These are phyloP conservation scores for Hirundo rustica DNA, from an alignment of 2,797 vertebrate genomes.

Conservation along the genomic window DNA sequence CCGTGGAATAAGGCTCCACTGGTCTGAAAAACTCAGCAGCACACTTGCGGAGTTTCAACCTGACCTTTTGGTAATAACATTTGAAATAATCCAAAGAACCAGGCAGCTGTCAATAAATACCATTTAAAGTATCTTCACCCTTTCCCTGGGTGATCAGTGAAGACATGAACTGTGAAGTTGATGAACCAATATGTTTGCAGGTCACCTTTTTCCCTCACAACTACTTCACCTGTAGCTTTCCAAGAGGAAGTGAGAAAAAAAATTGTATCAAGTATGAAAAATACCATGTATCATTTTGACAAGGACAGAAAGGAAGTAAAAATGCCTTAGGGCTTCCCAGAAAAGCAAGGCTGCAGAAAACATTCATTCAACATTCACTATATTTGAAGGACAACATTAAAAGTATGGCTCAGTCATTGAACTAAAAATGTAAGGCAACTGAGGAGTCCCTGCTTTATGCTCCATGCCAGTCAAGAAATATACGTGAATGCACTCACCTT, in stretches of 20 bases:
- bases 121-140: not conserved
- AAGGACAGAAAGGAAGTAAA: not conserved
- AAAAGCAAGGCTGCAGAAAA: not conserved
- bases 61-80: not conserved
- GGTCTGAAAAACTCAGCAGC: not conserved
- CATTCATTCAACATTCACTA: not conserved
- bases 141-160: not conserved
- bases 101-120: not conserved
- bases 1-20: not conserved
- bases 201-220: not conserved
- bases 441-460: not conserved
- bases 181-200: not conserved
- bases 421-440: not conserved
- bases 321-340: not conserved
- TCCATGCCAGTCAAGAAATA: not conserved
- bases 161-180: not conserved
- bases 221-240: not conserved
- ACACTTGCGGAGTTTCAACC: not conserved
- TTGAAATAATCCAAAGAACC: not conserved
- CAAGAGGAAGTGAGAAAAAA: not conserved
- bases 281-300: not conserved
- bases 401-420: not conserved
- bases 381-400: not conserved
- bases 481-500: constrained; percentile 79
- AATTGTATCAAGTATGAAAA: rapidly evolving